Conservation (phyloP, 1,140 invertebrate genomes). For the Sarcophaga peregrina region DNA sequence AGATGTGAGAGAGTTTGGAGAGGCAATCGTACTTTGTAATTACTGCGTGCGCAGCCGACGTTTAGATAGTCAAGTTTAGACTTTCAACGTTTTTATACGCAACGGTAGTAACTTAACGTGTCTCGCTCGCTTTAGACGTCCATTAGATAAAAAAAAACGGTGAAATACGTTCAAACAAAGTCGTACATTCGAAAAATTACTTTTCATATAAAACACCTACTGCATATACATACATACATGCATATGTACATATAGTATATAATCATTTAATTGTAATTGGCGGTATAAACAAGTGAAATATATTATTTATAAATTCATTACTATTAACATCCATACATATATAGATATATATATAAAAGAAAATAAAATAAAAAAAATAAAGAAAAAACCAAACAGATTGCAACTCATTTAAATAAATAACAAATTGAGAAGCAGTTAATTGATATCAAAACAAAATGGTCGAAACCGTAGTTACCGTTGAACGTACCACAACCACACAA, state of each 20-base stretch:
- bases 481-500: constrained; percentile 71
- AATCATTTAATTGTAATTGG: background rate
- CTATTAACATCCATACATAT: background rate
- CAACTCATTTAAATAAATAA: background rate
- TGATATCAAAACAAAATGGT: constrained; percentile 69
- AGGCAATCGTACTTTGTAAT: background rate
- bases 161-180: background rate
- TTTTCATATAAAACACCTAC: background rate
- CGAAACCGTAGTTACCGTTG: constrained; percentile 75
- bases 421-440: background rate
- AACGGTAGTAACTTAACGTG: constrained; percentile 29
- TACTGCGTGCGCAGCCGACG: background rate
- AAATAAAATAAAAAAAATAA: too few species aligned
- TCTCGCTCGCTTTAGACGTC: constrained; percentile 13
- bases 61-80: background rate
- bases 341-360: background rate
- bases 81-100: background rate
- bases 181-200: background rate
- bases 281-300: background rate
- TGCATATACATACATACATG: background rate
- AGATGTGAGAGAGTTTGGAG: background rate
- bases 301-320: background rate
- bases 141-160: background rate
- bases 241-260: background rate
- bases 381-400: background rate